A percentile compares a stretch with the other conserved stretches of the same genome.
Conservation (phyloP, 2,113 vertebrate species). For the Megaleporinus macrocephalus region DNA sequence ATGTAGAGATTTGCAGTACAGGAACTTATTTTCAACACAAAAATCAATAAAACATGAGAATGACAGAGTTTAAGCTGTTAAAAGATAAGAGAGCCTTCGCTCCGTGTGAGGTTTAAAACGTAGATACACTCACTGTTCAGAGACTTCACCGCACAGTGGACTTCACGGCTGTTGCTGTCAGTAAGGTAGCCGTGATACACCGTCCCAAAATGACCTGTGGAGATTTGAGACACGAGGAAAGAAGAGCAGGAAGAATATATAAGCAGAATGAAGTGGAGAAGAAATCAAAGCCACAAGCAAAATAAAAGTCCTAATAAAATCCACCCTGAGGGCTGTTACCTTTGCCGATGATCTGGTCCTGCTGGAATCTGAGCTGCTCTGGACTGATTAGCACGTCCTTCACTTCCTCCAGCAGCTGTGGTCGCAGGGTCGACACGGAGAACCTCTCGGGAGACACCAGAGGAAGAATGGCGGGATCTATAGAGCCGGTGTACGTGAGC, state of each 20-base stretch:
- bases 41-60: too few species aligned
- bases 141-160: slow-evolving; percentile 94
- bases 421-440: slow-evolving; percentile 77
- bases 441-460: slow-evolving; percentile 76
- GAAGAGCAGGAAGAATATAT: neutral
- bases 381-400: slow-evolving; percentile 92
- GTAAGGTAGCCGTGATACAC: slow-evolving; percentile 92
- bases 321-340: slow-evolving; percentile 68
- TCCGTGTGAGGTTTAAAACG: neutral
- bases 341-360: slow-evolving; percentile 89
- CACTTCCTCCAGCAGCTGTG: slow-evolving; percentile 87
- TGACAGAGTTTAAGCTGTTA: too few species aligned
- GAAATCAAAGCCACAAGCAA: neutral
- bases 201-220: slow-evolving; percentile 91
- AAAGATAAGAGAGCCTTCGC: too few species aligned
- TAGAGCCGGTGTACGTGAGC: slow-evolving; percentile 63
- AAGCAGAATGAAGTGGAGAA: neutral
- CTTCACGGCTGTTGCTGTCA: slow-evolving; percentile 78
- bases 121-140: slow-evolving; percentile 83
- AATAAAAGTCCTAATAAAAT: neutral
- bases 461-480: slow-evolving; percentile 72
- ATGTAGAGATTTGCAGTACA: too few species aligned
- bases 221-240: slow-evolving; percentile 13
- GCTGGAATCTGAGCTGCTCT: slow-evolving; percentile 79
- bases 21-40: too few species aligned